Percentiles rank a stretch among this genome's conserved stretches.
These are phyloP conservation scores for Triplophysa rosa DNA, from an alignment of 2,113 vertebrate species.

Conservation along the genomic window DNA sequence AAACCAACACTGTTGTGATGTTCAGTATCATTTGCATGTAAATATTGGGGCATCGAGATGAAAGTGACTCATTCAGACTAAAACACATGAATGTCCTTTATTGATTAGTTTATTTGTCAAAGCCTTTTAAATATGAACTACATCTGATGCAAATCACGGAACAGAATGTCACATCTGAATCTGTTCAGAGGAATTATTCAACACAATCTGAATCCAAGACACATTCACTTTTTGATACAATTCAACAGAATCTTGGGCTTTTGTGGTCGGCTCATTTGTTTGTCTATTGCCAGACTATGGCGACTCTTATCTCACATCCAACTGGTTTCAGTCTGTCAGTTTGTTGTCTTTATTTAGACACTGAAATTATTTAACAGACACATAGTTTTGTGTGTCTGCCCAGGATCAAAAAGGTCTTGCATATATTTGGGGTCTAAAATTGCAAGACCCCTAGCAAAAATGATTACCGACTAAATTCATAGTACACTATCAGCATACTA, in stretches of 20 bases:
- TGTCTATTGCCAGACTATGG: not conserved
- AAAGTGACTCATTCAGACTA: not conserved
- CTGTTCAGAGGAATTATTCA: not conserved
- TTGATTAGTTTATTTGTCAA: constrained; percentile 1
- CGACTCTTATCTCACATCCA: not conserved
- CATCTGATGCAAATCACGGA: not conserved
- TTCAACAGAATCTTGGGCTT: not conserved
- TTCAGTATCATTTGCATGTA: not conserved
- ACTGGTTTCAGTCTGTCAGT: not conserved
- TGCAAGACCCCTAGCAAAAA: too few relatives aligned
- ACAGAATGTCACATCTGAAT: not conserved
- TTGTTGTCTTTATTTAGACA: constrained; percentile 2
- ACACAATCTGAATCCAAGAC: not conserved
- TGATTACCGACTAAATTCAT: too few relatives aligned
- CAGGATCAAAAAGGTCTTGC: not conserved
- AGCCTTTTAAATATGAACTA: not conserved
- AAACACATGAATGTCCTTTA: too few relatives aligned
- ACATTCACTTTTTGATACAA: too few relatives aligned
- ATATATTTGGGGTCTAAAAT: not conserved
- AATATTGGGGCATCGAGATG: not conserved
- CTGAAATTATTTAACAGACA: constrained; percentile 2
- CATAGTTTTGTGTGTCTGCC: not conserved
- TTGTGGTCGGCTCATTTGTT: not conserved
- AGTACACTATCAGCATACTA: too few relatives aligned
- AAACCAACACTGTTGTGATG: not conserved